Conservation (phyloP, 2,888 invertebrate species). For the Agonopterix arenella region DNA sequence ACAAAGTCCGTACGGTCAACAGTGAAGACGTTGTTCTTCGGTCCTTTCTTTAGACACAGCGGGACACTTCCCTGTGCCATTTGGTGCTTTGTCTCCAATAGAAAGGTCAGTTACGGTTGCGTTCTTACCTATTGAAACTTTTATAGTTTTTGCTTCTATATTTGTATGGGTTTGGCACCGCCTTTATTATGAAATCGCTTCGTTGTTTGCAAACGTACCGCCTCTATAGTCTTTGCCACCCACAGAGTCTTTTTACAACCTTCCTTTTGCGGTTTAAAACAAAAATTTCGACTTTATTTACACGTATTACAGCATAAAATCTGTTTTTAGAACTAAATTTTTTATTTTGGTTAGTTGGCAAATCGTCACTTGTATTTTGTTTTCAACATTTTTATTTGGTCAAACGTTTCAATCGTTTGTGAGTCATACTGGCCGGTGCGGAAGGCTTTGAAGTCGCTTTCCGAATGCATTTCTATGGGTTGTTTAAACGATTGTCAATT, state of each 20-base stretch:
- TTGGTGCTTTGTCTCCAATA: constrained; percentile 38
- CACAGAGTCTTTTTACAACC: constrained; percentile 36
- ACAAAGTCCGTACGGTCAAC: constrained; percentile 39
- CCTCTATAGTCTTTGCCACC: constrained; percentile 54
- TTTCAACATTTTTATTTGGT: constrained; percentile 47
- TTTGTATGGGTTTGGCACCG: constrained; percentile 36
- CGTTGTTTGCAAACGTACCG: constrained; percentile 66
- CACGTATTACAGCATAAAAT: constrained; percentile 8
- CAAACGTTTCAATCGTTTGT: constrained; percentile 50
- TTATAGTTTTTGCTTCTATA: constrained; percentile 41
- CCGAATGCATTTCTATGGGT: constrained; percentile 41
- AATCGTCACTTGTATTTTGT: constrained; percentile 46
- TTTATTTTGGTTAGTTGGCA: constrained; percentile 21
- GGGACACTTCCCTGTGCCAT: constrained; percentile 51
- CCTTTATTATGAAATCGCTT: constrained; percentile 43
- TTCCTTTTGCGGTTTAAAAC: constrained; percentile 7
- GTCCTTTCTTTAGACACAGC: constrained; percentile 44
- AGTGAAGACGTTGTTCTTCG: constrained; percentile 50
- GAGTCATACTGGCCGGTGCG: constrained; percentile 44
- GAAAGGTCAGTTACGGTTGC: constrained; percentile 59
- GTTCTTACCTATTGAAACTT: constrained; percentile 38
- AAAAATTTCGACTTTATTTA: not conserved
- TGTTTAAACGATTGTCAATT: constrained; percentile 42
- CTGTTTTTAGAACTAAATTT: constrained; percentile 5
- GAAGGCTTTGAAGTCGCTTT: constrained; percentile 43